phyloP scores from a whole-genome alignment of 2,797 vertebrate genomes.

The Ibycter americanus region DNA sequence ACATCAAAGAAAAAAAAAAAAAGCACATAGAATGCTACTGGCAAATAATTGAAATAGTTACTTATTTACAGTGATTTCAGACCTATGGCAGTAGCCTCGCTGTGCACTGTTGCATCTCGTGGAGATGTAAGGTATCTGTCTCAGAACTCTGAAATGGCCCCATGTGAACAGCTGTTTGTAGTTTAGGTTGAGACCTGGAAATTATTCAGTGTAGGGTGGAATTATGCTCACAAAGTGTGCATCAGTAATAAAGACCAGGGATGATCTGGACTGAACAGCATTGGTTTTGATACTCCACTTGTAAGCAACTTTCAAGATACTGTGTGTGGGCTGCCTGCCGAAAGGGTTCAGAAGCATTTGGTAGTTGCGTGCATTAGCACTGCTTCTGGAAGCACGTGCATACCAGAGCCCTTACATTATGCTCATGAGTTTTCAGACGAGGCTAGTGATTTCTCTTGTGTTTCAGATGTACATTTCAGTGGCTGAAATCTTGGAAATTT shows the following conservation, averaged over 20 bases:
- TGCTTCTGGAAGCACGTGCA: rapidly evolving
- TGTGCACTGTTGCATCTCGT: background rate
- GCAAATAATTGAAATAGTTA: background rate
- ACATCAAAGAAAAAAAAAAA: background rate
- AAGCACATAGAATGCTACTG: background rate
- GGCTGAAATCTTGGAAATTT: background rate
- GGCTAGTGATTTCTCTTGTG: background rate
- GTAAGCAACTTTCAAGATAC: background rate
- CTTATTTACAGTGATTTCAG: background rate
- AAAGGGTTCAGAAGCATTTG: background rate
- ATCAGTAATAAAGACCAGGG: background rate
- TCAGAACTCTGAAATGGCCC: background rate
- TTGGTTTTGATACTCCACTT: background rate
- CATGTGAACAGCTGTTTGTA: background rate
- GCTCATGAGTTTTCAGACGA: background rate
- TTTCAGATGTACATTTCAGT: background rate
- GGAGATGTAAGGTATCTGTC: background rate
- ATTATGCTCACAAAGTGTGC: background rate
- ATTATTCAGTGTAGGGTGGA: rapidly evolving
- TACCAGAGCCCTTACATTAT: background rate
- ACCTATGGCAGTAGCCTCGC: background rate
- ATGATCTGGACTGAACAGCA: background rate
- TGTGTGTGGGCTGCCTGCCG: background rate
- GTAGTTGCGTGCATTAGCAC: rapidly evolving
- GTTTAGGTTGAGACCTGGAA: background rate